Evolutionary conservation across 2,797 vertebrate species (phyloP).

Genomic region (Antennarius maculatus): DNA sequence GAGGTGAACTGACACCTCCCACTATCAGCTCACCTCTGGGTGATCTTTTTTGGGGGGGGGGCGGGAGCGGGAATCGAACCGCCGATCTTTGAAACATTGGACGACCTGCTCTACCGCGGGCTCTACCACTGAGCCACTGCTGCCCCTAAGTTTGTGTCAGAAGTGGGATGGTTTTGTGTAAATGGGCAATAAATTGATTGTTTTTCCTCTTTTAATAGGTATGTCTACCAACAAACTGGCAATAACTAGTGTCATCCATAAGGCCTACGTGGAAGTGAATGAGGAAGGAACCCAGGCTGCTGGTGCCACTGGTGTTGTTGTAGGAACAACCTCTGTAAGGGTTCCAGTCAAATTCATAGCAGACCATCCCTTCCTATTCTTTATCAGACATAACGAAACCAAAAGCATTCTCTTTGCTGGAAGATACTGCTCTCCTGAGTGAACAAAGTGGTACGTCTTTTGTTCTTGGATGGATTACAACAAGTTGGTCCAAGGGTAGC

Average conservation of each 20-base stretch:
- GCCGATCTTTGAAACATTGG: too few species aligned
- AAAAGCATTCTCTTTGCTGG: constrained; percentile 87
- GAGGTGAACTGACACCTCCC: too few species aligned
- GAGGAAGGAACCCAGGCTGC: constrained; percentile 91
- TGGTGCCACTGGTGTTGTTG: constrained; percentile 77
- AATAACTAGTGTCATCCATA: constrained; percentile 89
- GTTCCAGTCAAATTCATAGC: constrained; percentile 66
- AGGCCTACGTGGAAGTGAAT: constrained; percentile 89
- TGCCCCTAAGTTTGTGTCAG: too few species aligned
- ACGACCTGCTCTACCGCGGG: too few species aligned
- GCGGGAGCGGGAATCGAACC: too few species aligned
- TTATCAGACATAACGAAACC: constrained; percentile 85
- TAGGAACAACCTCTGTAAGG: constrained; percentile 62
- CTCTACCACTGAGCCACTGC: too few species aligned
- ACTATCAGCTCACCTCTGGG: too few species aligned
- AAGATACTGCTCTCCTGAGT: constrained; percentile 73
- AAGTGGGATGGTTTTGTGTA: constrained; percentile 34
- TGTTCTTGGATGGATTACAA: not conserved
- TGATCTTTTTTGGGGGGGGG: too few species aligned
- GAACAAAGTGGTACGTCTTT: not conserved
- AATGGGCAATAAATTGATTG: constrained; percentile 73
- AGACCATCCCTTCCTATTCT: constrained; percentile 94
- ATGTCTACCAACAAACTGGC: constrained; percentile 83
- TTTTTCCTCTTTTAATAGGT: constrained; percentile 54
- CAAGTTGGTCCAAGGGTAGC: not conserved